Evolutionary conservation across 2,113 vertebrate species (phyloP).

Genomic region (Phodopus roborovskii): DNA sequence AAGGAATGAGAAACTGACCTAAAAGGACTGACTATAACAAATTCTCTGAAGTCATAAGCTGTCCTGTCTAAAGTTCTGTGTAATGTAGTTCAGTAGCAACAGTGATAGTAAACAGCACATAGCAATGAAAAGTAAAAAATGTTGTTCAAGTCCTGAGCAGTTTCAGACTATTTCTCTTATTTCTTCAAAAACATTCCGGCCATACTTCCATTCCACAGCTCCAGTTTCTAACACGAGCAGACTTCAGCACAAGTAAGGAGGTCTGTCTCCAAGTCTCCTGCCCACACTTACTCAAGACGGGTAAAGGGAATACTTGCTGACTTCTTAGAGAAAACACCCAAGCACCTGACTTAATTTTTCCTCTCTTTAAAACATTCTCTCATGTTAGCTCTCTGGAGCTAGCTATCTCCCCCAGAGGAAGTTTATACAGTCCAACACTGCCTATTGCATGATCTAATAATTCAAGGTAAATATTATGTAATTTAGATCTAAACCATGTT

Average conservation of each 20-base stretch:
- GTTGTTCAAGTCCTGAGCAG: background rate
- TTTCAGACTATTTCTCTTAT: slow-evolving; percentile 21
- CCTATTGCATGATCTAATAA: background rate
- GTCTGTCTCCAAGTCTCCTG: background rate
- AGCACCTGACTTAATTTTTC: background rate
- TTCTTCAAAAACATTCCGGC: background rate
- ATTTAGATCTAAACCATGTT: background rate
- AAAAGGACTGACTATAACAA: background rate
- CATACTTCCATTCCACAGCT: slow-evolving; percentile 22
- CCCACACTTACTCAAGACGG: background rate
- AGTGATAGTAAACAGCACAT: background rate
- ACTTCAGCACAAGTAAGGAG: background rate
- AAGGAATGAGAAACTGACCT: background rate
- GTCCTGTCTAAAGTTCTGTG: background rate
- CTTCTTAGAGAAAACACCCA: slow-evolving; percentile 1
- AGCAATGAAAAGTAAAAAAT: background rate
- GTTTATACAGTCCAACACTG: background rate
- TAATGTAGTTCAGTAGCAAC: slow-evolving; percentile 7
- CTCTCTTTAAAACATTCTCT: background rate
- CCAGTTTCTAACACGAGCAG: background rate
- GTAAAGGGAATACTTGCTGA: background rate
- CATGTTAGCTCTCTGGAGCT: background rate
- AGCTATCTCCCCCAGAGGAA: background rate
- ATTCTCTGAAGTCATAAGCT: background rate
- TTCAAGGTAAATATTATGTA: background rate